A percentile compares a stretch with the other conserved stretches of the same genome.
Evolutionary conservation across 2,888 invertebrate species (phyloP).

Genomic region (Pegoplata infirma): DNA sequence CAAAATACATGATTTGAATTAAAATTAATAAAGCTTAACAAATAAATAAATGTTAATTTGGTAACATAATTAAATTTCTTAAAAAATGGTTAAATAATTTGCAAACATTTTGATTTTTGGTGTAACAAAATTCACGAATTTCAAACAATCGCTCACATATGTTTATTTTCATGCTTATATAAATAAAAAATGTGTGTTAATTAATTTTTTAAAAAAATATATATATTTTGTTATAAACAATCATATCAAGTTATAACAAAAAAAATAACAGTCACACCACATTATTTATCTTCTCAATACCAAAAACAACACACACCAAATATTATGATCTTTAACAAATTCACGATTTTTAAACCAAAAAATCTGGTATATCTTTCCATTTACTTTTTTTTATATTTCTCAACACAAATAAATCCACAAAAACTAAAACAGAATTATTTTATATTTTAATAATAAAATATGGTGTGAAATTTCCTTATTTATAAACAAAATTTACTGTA

Average conservation of each 20-base stretch:
- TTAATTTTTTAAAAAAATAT: constrained; percentile 32
- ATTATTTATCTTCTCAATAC: neutral
- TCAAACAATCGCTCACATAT: constrained; percentile 5
- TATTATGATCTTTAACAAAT: neutral
- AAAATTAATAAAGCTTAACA: too few species aligned
- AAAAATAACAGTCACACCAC: neutral
- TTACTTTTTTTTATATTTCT: neutral
- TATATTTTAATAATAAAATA: neutral
- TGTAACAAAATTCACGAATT: constrained; percentile 18
- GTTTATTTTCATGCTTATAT: constrained; percentile 22
- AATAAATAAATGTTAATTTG: too few species aligned
- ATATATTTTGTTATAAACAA: neutral
- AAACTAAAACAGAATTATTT: neutral
- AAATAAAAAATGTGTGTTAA: constrained; percentile 51
- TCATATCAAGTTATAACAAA: neutral
- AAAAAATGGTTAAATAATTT: too few species aligned
- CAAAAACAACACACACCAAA: neutral
- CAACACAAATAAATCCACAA: neutral
- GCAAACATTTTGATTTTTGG: constrained; percentile 10
- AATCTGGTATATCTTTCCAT: too few species aligned
- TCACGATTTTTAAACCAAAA: too few species aligned
- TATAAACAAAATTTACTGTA: neutral
- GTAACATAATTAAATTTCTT: too few species aligned
- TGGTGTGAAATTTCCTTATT: too few species aligned
- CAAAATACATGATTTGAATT: too few species aligned